A percentile compares a stretch with the other conserved stretches of the same genome.
phyloP scores from a whole-genome alignment of 2,888 invertebrate genomes.

The Synanthedon tipuliformis region DNA sequence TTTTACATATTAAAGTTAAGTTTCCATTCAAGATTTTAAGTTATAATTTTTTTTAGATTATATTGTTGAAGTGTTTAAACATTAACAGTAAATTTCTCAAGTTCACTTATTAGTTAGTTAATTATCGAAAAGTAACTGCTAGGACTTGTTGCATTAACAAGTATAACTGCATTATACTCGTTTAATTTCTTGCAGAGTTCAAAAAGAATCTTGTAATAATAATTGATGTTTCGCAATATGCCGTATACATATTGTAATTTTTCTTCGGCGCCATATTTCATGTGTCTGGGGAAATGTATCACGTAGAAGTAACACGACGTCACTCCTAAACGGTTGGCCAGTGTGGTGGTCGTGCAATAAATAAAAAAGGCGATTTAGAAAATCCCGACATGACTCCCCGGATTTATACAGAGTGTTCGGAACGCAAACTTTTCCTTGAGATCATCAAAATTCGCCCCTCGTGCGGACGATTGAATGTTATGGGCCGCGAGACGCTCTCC shows the following conservation, averaged over 20 bases:
- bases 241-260: neutral
- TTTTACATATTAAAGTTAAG: too few relatives aligned
- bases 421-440: conserved; percentile 59
- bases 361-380: conserved; percentile 65
- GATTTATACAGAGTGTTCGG: conserved; percentile 62
- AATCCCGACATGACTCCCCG: conserved; percentile 62
- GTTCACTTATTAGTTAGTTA: too few relatives aligned
- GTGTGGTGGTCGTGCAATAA: conserved; percentile 51
- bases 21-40: too few relatives aligned
- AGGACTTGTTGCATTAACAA: too few relatives aligned
- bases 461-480: conserved; percentile 66
- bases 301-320: conserved; percentile 44
- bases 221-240: neutral
- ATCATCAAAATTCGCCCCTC: conserved; percentile 65
- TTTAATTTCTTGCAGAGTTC: neutral
- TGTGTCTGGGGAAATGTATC: conserved; percentile 29
- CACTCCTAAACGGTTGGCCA: conserved; percentile 50
- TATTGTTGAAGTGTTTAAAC: too few relatives aligned
- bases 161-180: too few relatives aligned
- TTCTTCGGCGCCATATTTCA: conserved; percentile 18
- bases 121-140: too few relatives aligned
- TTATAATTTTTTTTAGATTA: too few relatives aligned
- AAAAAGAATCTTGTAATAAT: neutral
- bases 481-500: conserved; percentile 59
- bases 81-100: too few relatives aligned